Evolutionary conservation across 92 coral and sea anemone species (phyloP), one percentile per base, ranked within the genome.

Genomic region (Epizoanthus illoricatus): DNA sequence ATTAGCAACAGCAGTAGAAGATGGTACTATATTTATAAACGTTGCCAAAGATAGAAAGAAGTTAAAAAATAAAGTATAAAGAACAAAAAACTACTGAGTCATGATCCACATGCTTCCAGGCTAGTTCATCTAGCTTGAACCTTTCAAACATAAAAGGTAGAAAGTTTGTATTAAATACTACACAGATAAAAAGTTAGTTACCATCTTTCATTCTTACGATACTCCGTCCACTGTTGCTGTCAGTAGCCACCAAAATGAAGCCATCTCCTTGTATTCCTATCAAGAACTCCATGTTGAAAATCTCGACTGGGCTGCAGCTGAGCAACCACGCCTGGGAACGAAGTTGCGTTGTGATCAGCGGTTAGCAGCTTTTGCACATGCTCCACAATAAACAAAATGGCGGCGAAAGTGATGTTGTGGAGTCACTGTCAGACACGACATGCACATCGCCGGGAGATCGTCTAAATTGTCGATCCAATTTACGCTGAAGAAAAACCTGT

Each of bases 121-220:
- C 60, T 39, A 84, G 58, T 61, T 75, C 75, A 68, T 43, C 24
- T 40, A 55, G 66, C 49, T 40, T 15, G n/a, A 9, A 36, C 52
- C 39, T n/a, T 10, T 5, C 16, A 49, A 65, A 19, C 28, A 6
- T 11, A 45, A 67, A 28, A 20, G 28, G 67, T 4, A n/a, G 8
- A 40, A 42, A 6, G 13, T 8, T n/a, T 71, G 17, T 4, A 73
- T 16, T 3, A 63, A 24, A 47, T 5, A 40, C 33, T 5, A 55
- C 8, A 52, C n/a, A 19, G 40, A 41, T 33, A 13, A 74, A 39
- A 45, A 16, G 42, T 47, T 13, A 20, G 17, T 20, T 80, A 96
- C 99, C 98, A 86, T 96, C 96, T 85, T 96, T 96, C 99, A 96
- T 96, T 65, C 99, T 89, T 13, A 96, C 90, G 23, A 96, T 96